A percentile compares a stretch with the other conserved stretches of the same genome.
These are phyloP conservation scores for Toxotes chatareus DNA, from an alignment of 2,113 vertebrate genomes.

Conservation along the genomic window DNA sequence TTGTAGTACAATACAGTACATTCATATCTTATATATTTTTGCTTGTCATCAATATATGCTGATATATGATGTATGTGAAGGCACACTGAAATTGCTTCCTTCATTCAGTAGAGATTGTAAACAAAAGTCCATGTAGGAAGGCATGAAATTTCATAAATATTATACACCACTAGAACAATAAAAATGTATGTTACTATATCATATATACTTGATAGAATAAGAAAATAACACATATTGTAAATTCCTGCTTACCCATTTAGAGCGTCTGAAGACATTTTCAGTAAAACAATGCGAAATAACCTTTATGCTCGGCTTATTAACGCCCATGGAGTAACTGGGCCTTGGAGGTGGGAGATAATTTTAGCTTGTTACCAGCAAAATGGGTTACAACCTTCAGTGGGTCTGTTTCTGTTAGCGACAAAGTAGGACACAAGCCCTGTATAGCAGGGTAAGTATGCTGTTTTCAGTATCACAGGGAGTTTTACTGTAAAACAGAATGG, in stretches of 20 bases:
- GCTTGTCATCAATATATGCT: not conserved
- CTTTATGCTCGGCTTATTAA: conserved; percentile 74
- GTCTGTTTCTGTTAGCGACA: conserved; percentile 49
- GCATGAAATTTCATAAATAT: not conserved
- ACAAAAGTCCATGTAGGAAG: not conserved
- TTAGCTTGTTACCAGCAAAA: conserved; percentile 74
- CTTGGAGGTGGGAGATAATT: conserved; percentile 74
- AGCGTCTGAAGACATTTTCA: conserved; percentile 44
- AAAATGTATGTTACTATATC: not conserved
- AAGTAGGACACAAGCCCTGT: conserved; percentile 66
- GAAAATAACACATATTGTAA: not conserved
- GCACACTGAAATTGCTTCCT: not conserved
- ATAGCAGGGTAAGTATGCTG: not conserved
- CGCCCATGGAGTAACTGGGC: conserved; percentile 56
- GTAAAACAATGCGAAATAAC: conserved; percentile 60
- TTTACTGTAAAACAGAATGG: not conserved
- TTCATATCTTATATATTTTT: not conserved
- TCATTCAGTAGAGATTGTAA: not conserved
- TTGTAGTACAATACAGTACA: not conserved
- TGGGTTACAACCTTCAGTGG: conserved; percentile 74
- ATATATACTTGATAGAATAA: not conserved
- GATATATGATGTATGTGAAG: not conserved
- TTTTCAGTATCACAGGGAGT: conserved; percentile 23
- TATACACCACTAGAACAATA: not conserved
- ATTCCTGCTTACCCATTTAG: not conserved